Conservation (phyloP, 2,888 invertebrate genomes). For the Andrena bicolor region DNA sequence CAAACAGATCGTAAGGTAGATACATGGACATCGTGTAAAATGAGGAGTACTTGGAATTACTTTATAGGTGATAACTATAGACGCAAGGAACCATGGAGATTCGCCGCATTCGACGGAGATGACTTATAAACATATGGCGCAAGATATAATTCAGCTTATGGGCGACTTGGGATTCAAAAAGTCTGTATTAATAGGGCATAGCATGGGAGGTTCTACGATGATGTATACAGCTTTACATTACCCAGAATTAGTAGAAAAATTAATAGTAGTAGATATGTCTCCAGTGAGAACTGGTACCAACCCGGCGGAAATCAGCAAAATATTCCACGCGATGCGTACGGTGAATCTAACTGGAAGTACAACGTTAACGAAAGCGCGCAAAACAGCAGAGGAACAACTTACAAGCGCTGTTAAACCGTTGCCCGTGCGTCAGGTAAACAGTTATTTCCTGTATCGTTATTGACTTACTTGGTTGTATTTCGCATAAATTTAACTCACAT, state of each 20-base stretch:
- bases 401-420: constrained; percentile 87
- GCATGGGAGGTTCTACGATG: constrained; percentile 97
- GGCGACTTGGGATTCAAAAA: constrained; percentile 88
- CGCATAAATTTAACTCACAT: constrained; percentile 47
- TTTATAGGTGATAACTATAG: constrained; percentile 90
- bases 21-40: constrained; percentile 20
- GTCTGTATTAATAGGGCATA: constrained; percentile 93
- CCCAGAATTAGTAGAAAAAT: constrained; percentile 88
- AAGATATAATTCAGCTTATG: constrained; percentile 90
- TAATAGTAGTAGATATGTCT: constrained; percentile 91
- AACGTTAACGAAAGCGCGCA: constrained; percentile 90
- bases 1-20: constrained; percentile 88
- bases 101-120: constrained; percentile 93
- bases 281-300: constrained; percentile 89
- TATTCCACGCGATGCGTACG: constrained; percentile 89
- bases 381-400: constrained; percentile 89
- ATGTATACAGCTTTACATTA: constrained; percentile 93
- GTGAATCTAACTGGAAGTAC: constrained; percentile 88
- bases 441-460: neutral
- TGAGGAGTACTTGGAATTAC: constrained; percentile 26
- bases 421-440: constrained; percentile 86
- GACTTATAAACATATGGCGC: constrained; percentile 90
- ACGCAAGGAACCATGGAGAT: constrained; percentile 98
- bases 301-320: constrained; percentile 87
- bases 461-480: neutral